Percentiles rank a stretch among this genome's conserved stretches.
Evolutionary conservation across 2,797 vertebrate genomes (phyloP).

Genomic region (Lacerta agilis): DNA sequence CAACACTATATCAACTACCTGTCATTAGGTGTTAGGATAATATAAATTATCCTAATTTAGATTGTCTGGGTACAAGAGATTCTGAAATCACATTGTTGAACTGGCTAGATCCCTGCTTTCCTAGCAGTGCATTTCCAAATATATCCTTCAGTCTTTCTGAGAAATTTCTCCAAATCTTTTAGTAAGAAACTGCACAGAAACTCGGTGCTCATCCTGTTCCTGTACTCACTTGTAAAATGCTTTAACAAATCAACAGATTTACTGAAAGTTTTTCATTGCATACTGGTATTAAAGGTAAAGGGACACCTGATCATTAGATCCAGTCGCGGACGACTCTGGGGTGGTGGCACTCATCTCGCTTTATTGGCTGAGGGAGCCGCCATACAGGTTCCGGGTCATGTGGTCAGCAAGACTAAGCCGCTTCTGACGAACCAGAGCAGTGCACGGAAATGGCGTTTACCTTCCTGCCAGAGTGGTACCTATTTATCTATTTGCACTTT

Average conservation of each 20-base stretch:
- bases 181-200: background rate
- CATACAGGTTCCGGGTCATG: no score
- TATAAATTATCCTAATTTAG: background rate
- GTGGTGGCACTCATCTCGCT: no score
- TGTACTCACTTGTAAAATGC: background rate
- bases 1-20: background rate
- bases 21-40: background rate
- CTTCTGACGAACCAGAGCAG: no score
- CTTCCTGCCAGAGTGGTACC: no score
- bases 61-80: background rate
- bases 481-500: no score
- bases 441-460: no score
- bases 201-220: background rate
- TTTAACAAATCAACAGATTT: constrained; percentile 3
- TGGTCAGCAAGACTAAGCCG: no score
- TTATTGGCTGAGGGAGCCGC: no score
- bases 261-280: no score
- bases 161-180: background rate
- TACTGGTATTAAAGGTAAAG: background rate
- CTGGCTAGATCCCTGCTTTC: background rate
- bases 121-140: background rate
- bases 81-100: background rate
- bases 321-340: no score
- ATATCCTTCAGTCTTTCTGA: background rate
- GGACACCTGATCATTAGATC: no score